Conservation (phyloP, 1,140 invertebrate species). For the Anoplolepis gracilipes region DNA sequence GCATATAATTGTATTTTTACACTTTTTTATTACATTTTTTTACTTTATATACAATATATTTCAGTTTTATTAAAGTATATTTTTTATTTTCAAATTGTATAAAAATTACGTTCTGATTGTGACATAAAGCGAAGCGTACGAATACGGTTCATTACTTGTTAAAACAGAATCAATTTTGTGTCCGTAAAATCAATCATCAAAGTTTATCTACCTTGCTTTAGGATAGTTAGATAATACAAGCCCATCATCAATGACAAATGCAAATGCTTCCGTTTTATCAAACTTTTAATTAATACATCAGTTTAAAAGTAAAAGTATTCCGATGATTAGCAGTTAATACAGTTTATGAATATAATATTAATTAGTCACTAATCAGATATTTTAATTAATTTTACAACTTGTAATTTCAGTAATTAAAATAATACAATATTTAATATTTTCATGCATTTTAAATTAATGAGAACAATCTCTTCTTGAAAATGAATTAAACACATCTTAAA, state of each 20-base stretch:
- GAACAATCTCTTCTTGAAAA: neutral
- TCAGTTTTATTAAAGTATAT: neutral
- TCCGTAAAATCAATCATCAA: constrained; percentile 35
- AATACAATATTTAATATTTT: neutral
- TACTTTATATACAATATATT: neutral
- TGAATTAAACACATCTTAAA: neutral
- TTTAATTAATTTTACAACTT: neutral
- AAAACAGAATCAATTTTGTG: constrained; percentile 23
- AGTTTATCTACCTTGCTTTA: neutral
- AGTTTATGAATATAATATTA: constrained; percentile 10
- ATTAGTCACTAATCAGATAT: neutral
- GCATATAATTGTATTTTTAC: neutral
- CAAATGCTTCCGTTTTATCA: neutral
- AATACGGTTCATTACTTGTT: constrained; percentile 34
- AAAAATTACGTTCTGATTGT: constrained; percentile 40
- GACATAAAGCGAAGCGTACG: neutral
- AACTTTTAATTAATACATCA: constrained; percentile 27
- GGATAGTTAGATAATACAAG: constrained; percentile 20
- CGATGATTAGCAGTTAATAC: neutral
- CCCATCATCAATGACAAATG: neutral
- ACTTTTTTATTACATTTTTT: neutral
- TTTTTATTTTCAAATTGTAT: neutral
- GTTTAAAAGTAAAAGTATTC: neutral
- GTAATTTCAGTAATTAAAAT: constrained; percentile 1
- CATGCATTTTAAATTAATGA: neutral